phyloP scores from a whole-genome alignment of 2,113 vertebrate species.

The Polypterus senegalus region DNA sequence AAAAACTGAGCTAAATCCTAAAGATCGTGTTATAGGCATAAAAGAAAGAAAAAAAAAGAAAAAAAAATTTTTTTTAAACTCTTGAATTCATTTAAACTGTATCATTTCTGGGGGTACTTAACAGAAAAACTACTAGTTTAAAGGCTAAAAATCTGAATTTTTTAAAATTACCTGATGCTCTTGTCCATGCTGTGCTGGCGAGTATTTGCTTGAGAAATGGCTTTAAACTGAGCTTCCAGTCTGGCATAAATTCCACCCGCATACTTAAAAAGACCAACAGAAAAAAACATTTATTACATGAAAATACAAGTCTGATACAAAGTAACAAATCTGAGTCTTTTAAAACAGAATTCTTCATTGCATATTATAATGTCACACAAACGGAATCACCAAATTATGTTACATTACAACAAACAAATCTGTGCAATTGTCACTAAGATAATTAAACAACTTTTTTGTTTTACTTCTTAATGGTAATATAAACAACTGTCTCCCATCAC shows the following conservation, averaged over 20 bases:
- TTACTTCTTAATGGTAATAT: no score
- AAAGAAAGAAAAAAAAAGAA: no score
- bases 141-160: no score
- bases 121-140: no score
- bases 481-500: no score
- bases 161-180: slow-evolving; percentile 43
- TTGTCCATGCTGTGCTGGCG: slow-evolving; percentile 69
- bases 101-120: no score
- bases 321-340: background rate
- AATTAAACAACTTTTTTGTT: no score
- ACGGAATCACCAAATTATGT: background rate
- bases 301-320: slow-evolving; percentile 7
- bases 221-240: slow-evolving; percentile 78
- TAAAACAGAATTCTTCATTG: slow-evolving; percentile 11
- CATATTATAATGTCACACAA: slow-evolving; percentile 4
- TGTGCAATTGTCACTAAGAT: no score
- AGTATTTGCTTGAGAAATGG: slow-evolving; percentile 45
- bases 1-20: no score
- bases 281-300: background rate
- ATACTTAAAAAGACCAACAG: slow-evolving; percentile 39
- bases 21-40: no score
- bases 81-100: no score
- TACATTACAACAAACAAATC: background rate
- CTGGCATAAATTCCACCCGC: slow-evolving; percentile 80
- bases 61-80: no score